These are phyloP conservation scores for Ashinkailepas kermadecensis DNA, from an alignment of 2,888 invertebrate species.

Conservation along the genomic window DNA sequence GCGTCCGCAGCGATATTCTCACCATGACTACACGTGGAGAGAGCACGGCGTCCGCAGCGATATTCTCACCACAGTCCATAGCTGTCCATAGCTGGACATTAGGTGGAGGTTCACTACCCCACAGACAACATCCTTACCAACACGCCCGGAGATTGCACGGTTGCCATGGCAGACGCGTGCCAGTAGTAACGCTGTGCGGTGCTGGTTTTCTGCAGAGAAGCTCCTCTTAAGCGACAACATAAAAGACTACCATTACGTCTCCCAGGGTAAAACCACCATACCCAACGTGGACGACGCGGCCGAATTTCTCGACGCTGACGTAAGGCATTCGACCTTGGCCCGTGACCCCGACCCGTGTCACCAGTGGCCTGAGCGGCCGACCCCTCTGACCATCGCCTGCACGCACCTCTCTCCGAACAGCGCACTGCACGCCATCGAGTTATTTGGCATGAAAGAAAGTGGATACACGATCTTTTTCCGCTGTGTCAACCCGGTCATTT, in stretches of 20 bases:
- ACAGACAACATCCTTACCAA: too few relatives aligned
- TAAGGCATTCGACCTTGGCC: conserved; percentile 26
- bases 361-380: background rate
- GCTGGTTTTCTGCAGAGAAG: conserved; percentile 39
- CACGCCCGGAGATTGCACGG: background rate
- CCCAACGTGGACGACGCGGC: conserved; percentile 85
- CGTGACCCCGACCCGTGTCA: background rate
- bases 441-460: background rate
- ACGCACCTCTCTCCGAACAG: too few relatives aligned
- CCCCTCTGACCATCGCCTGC: too few relatives aligned
- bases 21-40: too few relatives aligned
- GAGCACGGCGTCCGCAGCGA: too few relatives aligned
- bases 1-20: too few relatives aligned
- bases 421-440: background rate
- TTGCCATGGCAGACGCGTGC: background rate
- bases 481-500: too few relatives aligned
- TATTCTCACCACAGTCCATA: too few relatives aligned
- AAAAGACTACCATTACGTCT: conserved; percentile 48
- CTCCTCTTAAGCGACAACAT: conserved; percentile 44
- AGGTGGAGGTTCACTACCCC: too few relatives aligned
- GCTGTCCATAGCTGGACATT: too few relatives aligned
- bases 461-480: too few relatives aligned
- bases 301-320: conserved; percentile 68
- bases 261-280: conserved; percentile 56
- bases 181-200: background rate